These are phyloP conservation scores for Labia minor DNA, from an alignment of 2,888 invertebrate species.

Conservation along the genomic window DNA sequence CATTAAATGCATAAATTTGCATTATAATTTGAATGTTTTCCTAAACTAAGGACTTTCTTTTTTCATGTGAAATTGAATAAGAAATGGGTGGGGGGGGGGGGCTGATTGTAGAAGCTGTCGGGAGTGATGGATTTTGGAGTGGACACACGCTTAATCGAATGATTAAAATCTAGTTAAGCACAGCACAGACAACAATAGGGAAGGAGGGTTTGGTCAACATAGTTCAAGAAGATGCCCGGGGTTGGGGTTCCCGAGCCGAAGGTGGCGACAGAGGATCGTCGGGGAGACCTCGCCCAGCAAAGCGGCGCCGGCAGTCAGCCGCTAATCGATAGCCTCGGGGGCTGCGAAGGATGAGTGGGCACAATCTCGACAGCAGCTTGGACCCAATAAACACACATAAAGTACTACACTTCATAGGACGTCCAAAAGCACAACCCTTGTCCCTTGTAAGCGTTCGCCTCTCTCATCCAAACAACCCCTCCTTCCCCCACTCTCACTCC, in stretches of 20 bases:
- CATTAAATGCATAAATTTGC: too few relatives aligned
- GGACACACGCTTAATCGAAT: not conserved
- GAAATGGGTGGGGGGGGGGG: too few relatives aligned
- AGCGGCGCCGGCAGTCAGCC: not conserved
- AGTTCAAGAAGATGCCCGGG: too few relatives aligned
- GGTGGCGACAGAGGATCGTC: not conserved
- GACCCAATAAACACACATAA: conserved; percentile 8
- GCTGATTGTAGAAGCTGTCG: too few relatives aligned
- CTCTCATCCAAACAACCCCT: not conserved
- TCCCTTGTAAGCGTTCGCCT: too few relatives aligned
- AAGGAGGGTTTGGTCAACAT: not conserved
- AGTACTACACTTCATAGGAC: not conserved
- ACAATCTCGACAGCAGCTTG: conserved; percentile 4
- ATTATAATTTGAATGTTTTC: too few relatives aligned
- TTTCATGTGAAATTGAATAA: too few relatives aligned
- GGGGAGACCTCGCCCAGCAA: not conserved
- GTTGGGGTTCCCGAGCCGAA: not conserved
- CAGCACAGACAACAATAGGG: not conserved
- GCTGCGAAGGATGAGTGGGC: not conserved
- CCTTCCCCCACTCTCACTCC: not conserved
- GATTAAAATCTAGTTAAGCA: not conserved
- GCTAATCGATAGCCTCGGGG: conserved; percentile 1
- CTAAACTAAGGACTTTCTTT: too few relatives aligned
- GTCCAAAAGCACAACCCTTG: too few relatives aligned
- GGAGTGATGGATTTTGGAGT: too few relatives aligned